phyloP scores from a whole-genome alignment of 2,888 invertebrate genomes.

The Geophilus truncorum region DNA sequence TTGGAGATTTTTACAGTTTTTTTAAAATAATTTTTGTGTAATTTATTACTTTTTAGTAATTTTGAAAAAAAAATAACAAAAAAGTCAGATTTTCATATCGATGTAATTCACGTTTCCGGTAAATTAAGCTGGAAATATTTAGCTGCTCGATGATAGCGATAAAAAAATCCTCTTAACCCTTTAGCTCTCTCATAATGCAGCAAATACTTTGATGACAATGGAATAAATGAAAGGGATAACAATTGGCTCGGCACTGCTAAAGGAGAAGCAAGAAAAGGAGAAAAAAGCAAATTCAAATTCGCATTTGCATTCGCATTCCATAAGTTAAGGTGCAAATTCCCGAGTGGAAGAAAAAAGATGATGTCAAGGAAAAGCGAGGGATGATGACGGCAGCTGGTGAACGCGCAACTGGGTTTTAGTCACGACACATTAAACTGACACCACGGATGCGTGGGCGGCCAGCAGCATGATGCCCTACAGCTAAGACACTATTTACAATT shows the following conservation, averaged over 20 bases:
- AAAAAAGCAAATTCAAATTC: background rate
- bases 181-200: no score
- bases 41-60: no score
- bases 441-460: constrained; percentile 18
- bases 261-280: background rate
- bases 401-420: constrained; percentile 13
- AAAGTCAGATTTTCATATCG: no score
- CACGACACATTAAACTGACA: constrained; percentile 20
- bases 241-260: no score
- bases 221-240: background rate
- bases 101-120: no score
- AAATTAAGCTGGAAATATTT: no score
- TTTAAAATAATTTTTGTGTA: no score
- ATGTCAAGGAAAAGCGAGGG: background rate
- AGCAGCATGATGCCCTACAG: background rate
- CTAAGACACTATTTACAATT: background rate
- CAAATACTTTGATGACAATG: background rate
- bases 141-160: no score
- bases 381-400: constrained; percentile 25
- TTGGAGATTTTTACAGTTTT: no score
- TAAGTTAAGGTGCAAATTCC: constrained; percentile 18
- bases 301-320: constrained; percentile 1
- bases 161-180: background rate
- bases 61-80: no score
- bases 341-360: background rate